These are phyloP conservation scores for Holothuria glaberrima DNA, from an alignment of 35 echinoderm and acorn worm genomes.

Conservation along the genomic window DNA sequence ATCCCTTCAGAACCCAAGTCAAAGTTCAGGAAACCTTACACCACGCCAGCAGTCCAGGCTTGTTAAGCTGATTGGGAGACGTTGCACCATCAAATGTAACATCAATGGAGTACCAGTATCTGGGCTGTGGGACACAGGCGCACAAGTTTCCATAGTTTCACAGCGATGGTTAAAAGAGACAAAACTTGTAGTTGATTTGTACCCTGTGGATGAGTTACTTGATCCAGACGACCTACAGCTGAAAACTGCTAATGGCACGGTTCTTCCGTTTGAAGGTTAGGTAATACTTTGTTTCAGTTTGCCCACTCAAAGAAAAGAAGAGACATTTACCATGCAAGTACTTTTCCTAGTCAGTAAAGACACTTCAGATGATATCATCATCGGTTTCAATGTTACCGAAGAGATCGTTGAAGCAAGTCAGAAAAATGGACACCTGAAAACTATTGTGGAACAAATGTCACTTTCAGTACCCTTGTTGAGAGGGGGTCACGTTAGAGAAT, in stretches of 20 bases:
- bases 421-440: neutral
- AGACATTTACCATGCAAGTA: neutral
- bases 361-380: constrained; percentile 1
- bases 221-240: neutral
- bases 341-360: neutral
- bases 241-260: constrained; percentile 46
- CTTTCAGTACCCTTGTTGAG: neutral
- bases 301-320: neutral
- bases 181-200: neutral
- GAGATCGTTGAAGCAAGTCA: neutral
- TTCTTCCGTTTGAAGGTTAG: constrained; percentile 38
- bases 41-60: no score
- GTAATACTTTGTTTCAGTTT: constrained; percentile 19
- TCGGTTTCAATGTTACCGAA: constrained; percentile 44
- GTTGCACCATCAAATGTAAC: constrained; percentile 61
- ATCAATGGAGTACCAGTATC: constrained; percentile 27
- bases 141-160: constrained; percentile 66
- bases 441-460: neutral
- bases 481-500: neutral
- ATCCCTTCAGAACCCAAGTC: no score
- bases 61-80: constrained; percentile 53
- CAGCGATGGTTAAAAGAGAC: constrained; percentile 17
- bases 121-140: constrained; percentile 73
- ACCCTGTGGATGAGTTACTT: neutral
- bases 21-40: no score